These are phyloP conservation scores for Zingel zingel DNA, from an alignment of 2,113 vertebrate species.

Conservation along the genomic window DNA sequence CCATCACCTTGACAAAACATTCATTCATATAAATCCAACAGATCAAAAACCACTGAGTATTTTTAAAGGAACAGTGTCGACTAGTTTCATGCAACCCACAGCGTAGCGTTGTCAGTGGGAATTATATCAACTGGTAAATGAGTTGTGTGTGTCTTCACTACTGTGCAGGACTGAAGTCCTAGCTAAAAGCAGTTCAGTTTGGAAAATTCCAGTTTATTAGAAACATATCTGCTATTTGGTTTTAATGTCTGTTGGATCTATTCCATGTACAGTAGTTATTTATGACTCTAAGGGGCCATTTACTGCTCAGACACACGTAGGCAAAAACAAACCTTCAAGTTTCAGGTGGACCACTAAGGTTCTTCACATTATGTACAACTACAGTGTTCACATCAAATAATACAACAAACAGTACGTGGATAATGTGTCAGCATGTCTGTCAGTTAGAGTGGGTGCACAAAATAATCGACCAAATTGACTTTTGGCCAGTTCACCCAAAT, in stretches of 20 bases:
- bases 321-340: slow-evolving; percentile 48
- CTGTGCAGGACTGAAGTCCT: neutral
- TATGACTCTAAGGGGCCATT: neutral
- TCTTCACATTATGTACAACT: slow-evolving; percentile 34
- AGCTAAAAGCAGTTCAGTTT: neutral
- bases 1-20: slow-evolving; percentile 42
- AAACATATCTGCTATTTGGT: neutral
- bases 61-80: neutral
- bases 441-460: slow-evolving; percentile 9
- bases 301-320: slow-evolving; percentile 13
- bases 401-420: slow-evolving; percentile 3
- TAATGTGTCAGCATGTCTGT: slow-evolving; percentile 17
- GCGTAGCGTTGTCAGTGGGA: neutral
- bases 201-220: neutral
- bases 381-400: slow-evolving; percentile 25
- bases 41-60: slow-evolving; percentile 6
- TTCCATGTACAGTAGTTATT: slow-evolving; percentile 19
- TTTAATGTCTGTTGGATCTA: slow-evolving; percentile 16
- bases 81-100: neutral
- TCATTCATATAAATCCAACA: slow-evolving; percentile 41
- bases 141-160: no score
- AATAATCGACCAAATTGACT: neutral
- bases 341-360: slow-evolving; percentile 26
- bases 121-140: neutral
- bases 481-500: neutral